Percentiles rank a stretch among this genome's conserved stretches.
phyloP scores from a whole-genome alignment of 2,888 invertebrate species.

The Acrocera orbiculus region DNA sequence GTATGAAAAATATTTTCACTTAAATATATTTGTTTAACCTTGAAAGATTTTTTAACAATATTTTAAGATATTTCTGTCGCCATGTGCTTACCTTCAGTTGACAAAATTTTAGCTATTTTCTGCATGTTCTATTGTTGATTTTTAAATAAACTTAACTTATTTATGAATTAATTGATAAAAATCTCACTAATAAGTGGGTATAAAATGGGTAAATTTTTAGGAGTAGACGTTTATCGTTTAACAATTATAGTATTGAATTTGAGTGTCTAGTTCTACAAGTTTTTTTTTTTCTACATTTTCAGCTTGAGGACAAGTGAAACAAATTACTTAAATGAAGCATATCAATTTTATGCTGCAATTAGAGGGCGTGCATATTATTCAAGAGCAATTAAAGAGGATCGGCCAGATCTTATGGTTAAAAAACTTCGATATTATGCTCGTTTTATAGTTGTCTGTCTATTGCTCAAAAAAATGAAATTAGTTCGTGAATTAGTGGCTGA shows the following conservation, averaged over 20 bases:
- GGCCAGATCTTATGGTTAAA: conserved; percentile 91
- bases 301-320: conserved; percentile 92
- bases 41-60: conserved; percentile 1
- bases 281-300: conserved; percentile 21
- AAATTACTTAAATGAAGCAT: conserved; percentile 89
- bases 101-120: too few species aligned
- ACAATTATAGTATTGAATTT: too few species aligned
- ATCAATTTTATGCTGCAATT: conserved; percentile 91
- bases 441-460: conserved; percentile 88
- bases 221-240: too few species aligned
- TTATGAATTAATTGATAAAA: background rate
- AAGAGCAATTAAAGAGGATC: conserved; percentile 80
- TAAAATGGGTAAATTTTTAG: background rate
- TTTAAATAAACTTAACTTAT: too few species aligned
- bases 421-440: conserved; percentile 88
- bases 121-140: too few species aligned
- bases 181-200: background rate
- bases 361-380: conserved; percentile 87
- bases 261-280: too few species aligned
- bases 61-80: background rate
- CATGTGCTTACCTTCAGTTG: background rate
- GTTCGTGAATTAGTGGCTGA: conserved; percentile 84
- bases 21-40: background rate
- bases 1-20: conserved; percentile 44
- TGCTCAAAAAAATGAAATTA: conserved; percentile 82